Conservation (phyloP, 2,797 vertebrate genomes). For the Mionectes olivaceus region DNA sequence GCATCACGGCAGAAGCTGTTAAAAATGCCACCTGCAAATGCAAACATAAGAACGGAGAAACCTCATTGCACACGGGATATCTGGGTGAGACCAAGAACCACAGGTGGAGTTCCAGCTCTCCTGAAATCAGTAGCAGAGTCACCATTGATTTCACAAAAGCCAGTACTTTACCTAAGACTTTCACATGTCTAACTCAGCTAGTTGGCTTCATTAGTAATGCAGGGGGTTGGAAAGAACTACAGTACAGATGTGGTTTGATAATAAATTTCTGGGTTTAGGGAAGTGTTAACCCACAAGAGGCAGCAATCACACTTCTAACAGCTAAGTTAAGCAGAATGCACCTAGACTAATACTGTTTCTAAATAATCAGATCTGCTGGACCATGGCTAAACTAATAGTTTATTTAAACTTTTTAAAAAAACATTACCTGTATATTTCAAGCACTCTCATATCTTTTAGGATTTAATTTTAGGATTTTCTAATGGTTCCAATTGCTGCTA, state of each 20-base stretch:
- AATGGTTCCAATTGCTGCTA: background rate
- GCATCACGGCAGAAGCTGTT: constrained; percentile 66
- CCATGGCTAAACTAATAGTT: background rate
- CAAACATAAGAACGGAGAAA: constrained; percentile 12
- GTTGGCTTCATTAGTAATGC: background rate
- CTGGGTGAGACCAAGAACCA: background rate
- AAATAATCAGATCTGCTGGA: background rate
- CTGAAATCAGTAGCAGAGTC: background rate
- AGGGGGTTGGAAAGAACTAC: background rate
- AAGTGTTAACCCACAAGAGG: background rate
- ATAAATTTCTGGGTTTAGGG: background rate
- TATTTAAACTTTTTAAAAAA: background rate
- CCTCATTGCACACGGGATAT: background rate
- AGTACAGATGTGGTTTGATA: background rate
- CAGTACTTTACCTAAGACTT: background rate
- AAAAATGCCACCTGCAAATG: constrained; percentile 61
- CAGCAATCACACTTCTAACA: background rate
- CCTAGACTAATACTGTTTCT: background rate
- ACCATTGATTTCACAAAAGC: background rate
- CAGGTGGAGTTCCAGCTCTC: background rate
- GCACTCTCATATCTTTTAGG: background rate
- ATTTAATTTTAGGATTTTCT: background rate
- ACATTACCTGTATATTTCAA: background rate
- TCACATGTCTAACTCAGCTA: background rate
- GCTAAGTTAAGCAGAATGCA: background rate